Evolutionary conservation across 2,797 vertebrate species (phyloP).

Genomic region (Scyliorhinus canicula): DNA sequence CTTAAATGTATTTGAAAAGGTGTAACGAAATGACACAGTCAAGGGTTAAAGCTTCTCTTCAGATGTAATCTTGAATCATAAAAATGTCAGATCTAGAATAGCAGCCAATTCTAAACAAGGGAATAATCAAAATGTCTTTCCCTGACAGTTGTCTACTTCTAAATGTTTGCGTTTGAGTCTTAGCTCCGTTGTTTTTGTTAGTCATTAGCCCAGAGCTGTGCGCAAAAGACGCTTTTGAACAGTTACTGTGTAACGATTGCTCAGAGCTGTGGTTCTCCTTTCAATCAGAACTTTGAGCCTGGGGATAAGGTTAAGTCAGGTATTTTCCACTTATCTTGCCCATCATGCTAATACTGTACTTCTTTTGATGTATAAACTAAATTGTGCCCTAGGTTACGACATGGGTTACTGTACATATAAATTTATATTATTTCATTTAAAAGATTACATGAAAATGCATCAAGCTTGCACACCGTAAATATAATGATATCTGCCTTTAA

Average conservation of each 20-base stretch:
- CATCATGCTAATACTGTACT: constrained; percentile 7
- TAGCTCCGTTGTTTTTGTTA: background rate
- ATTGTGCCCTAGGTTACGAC: constrained; percentile 29
- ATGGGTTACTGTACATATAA: constrained; percentile 14
- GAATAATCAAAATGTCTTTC: background rate
- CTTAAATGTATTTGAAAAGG: background rate
- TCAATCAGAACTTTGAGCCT: background rate
- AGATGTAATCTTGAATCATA: background rate
- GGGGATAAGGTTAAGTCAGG: constrained; percentile 26
- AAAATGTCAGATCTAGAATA: background rate
- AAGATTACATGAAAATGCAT: constrained; percentile 33
- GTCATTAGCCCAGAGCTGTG: background rate
- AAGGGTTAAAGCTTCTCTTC: background rate
- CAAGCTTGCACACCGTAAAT: constrained; percentile 28
- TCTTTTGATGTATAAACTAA: constrained; percentile 34
- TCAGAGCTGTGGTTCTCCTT: background rate
- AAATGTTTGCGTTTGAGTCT: background rate
- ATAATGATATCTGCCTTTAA: constrained; percentile 21
- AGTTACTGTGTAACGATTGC: constrained; percentile 10
- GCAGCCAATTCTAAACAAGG: background rate
- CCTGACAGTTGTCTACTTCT: background rate
- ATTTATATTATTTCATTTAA: constrained; percentile 34
- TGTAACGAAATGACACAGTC: background rate
- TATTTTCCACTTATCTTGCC: constrained; percentile 36
- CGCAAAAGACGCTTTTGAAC: background rate